These are phyloP conservation scores for Choloepus didactylus DNA, from an alignment of 2,797 vertebrate species.

Conservation along the genomic window DNA sequence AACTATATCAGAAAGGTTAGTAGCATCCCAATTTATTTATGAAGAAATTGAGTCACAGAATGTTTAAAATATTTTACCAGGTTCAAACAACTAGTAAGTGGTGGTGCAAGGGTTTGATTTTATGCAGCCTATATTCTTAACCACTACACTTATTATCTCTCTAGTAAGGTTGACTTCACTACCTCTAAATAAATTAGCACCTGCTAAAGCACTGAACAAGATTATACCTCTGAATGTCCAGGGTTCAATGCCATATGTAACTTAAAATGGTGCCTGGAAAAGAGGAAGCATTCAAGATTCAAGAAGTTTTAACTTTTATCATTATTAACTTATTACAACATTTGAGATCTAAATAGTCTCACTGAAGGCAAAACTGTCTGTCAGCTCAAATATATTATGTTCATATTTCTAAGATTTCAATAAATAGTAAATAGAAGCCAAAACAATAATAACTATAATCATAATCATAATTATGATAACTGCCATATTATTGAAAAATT, in stretches of 20 bases:
- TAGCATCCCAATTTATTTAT: not conserved
- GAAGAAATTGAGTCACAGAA: not conserved
- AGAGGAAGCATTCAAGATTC: not conserved
- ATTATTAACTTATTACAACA: not conserved
- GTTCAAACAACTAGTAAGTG: not conserved
- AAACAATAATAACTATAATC: not conserved
- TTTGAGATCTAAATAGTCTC: not conserved
- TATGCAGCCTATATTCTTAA: no score
- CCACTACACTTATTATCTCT: not conserved
- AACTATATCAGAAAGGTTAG: not conserved
- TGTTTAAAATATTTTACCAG: not conserved
- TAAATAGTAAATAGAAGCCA: not conserved
- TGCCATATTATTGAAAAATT: not conserved
- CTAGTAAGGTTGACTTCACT: not conserved
- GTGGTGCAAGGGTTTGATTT: not conserved
- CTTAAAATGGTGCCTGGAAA: not conserved
- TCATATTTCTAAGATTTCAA: constrained; percentile 1
- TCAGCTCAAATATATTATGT: not conserved
- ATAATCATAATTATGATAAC: not conserved
- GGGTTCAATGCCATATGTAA: not conserved
- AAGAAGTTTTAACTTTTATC: not conserved
- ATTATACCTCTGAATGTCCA: not conserved
- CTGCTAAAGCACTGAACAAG: not conserved
- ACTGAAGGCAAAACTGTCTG: not conserved
- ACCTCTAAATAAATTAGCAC: not conserved